phyloP scores from a whole-genome alignment of 2,888 invertebrate genomes.

The Microctonus brassicae region DNA sequence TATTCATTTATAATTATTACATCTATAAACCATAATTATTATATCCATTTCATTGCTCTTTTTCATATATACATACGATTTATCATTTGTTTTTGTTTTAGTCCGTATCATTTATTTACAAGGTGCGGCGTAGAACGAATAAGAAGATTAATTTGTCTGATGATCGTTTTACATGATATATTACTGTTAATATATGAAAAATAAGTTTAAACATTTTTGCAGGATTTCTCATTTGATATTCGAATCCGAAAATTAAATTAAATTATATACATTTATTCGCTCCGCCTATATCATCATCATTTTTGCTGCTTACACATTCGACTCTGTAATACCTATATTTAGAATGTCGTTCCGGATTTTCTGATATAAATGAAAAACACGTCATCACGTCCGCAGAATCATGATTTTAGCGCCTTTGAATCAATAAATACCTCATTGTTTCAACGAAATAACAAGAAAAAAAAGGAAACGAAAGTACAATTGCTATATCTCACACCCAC shows the following conservation, averaged over 20 bases:
- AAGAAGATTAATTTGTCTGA: too few relatives aligned
- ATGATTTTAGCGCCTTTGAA: background rate
- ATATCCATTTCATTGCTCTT: too few relatives aligned
- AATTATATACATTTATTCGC: background rate
- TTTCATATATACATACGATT: background rate
- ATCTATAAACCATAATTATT: too few relatives aligned
- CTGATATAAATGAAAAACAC: background rate
- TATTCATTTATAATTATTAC: too few relatives aligned
- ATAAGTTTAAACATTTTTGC: too few relatives aligned
- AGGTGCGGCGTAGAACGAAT: too few relatives aligned
- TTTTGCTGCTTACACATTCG: background rate
- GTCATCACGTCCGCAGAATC: constrained; percentile 2
- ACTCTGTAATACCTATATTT: constrained; percentile 22
- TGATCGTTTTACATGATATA: too few relatives aligned
- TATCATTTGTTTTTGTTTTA: background rate
- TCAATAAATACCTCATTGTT: background rate
- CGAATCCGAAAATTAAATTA: background rate
- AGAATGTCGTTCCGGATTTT: constrained; percentile 2
- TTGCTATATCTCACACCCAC: background rate
- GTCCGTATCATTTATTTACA: background rate
- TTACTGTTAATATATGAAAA: too few relatives aligned
- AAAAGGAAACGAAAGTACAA: background rate
- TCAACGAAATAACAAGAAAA: background rate
- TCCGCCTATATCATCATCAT: background rate
- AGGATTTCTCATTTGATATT: too few relatives aligned